Evolutionary conservation across 2,888 invertebrate species (phyloP).

Genomic region (Megamerina dolium): DNA sequence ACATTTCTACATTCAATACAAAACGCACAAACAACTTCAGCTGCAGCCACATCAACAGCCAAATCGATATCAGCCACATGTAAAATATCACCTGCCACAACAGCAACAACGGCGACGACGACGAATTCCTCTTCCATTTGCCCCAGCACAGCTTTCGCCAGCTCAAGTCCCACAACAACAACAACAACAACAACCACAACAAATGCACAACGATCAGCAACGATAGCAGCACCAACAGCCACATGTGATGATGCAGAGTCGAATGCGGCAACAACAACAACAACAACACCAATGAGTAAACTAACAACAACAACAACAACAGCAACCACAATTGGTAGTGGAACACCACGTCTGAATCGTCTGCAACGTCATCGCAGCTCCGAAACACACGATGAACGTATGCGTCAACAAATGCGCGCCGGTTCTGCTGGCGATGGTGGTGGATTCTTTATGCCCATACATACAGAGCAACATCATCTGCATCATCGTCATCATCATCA

Average conservation of each 20-base stretch:
- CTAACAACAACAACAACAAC: conserved; percentile 2
- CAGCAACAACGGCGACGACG: conserved; percentile 14
- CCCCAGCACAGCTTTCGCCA: too few species aligned
- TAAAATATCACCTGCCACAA: conserved; percentile 17
- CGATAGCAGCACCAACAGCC: too few species aligned
- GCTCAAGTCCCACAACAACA: too few species aligned
- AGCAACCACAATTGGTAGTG: not conserved
- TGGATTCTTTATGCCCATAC: conserved; percentile 37
- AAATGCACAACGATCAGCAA: not conserved
- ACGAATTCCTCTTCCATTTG: conserved; percentile 6
- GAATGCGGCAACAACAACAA: too few species aligned
- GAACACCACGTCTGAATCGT: conserved; percentile 23
- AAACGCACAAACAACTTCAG: conserved; percentile 10
- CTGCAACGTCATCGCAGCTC: conserved; percentile 48
- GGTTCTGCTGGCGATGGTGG: conserved; percentile 14
- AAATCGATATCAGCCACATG: conserved; percentile 18
- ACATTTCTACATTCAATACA: conserved; percentile 38
- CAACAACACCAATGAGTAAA: not conserved
- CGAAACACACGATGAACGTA: conserved; percentile 46
- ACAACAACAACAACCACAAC: conserved; percentile 11
- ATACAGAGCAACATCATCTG: conserved; percentile 33
- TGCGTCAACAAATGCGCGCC: conserved; percentile 40
- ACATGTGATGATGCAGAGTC: too few species aligned
- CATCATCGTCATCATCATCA: too few species aligned
- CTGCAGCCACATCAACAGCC: conserved; percentile 14